phyloP scores from a whole-genome alignment of 2,113 vertebrate genomes.

The Anoplopoma fimbria region DNA sequence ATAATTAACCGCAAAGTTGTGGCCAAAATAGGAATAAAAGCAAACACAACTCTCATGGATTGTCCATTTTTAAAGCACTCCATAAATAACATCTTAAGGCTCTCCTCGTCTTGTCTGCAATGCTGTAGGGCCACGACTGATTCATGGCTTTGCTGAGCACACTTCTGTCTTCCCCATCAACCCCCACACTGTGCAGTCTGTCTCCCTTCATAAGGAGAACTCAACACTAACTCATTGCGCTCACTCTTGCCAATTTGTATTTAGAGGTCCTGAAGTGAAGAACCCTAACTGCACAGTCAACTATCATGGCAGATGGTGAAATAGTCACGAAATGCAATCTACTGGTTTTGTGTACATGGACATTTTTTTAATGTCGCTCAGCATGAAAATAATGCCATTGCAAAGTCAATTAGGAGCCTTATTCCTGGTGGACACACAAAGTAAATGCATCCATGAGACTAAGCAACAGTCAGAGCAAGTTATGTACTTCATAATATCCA shows the following conservation, averaged over 20 bases:
- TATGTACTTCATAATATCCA: too few relatives aligned
- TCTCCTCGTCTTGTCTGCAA: neutral
- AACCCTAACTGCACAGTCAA: neutral
- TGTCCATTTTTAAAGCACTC: neutral
- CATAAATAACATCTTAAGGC: neutral
- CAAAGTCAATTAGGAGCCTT: too few relatives aligned
- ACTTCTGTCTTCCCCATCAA: constrained; percentile 18
- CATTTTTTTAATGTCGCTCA: too few relatives aligned
- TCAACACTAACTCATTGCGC: neutral
- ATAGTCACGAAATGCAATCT: neutral
- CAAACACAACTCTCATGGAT: neutral
- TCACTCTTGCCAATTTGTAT: neutral
- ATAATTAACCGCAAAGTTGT: neutral
- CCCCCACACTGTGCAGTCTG: neutral
- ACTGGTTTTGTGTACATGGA: too few relatives aligned
- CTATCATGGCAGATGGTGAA: too few relatives aligned
- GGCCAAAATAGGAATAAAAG: constrained; percentile 11
- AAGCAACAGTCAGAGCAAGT: too few relatives aligned
- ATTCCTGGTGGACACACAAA: too few relatives aligned
- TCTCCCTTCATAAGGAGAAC: neutral
- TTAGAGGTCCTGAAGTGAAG: constrained; percentile 27
- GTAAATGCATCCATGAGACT: too few relatives aligned
- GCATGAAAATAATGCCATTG: too few relatives aligned
- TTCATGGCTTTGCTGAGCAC: constrained; percentile 9
- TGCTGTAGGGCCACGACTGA: constrained; percentile 26